These are phyloP conservation scores for Athalia cordata DNA, from an alignment of 2,888 invertebrate species.

Conservation along the genomic window DNA sequence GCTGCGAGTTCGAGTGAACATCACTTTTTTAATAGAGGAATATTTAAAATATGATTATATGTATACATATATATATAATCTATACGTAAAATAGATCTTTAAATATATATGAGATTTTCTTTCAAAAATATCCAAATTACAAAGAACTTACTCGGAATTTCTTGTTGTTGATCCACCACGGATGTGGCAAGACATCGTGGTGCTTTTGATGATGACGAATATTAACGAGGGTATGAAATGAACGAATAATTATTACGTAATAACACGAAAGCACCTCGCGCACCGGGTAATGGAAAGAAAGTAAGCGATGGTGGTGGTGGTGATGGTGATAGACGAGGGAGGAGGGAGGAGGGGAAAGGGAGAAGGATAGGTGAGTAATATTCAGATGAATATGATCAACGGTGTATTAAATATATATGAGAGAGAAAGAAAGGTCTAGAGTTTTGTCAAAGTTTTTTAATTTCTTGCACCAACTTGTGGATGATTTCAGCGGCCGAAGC, in stretches of 20 bases:
- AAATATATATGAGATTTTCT: no score
- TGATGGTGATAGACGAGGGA: constrained; percentile 2
- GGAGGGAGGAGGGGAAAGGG: neutral
- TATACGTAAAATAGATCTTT: no score
- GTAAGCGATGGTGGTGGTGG: neutral
- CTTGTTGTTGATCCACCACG: constrained; percentile 68
- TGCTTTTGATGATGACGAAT: neutral
- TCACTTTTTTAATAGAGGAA: no score
- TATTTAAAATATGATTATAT: no score
- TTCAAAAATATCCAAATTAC: neutral
- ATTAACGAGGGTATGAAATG: neutral
- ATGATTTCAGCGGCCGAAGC: neutral
- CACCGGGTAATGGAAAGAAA: neutral
- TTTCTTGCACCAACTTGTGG: no score
- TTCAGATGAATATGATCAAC: no score
- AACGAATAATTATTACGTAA: constrained; percentile 8
- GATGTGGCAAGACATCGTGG: constrained; percentile 70
- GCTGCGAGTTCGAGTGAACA: no score
- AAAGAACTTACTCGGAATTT: constrained; percentile 73
- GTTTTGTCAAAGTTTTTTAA: no score
- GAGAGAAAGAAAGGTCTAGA: no score
- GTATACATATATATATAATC: no score
- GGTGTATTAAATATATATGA: no score
- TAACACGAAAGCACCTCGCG: neutral
- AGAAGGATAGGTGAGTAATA: neutral